Base-by-base conservation (phyloP, 2,888 invertebrate species). In the Keiferia lycopersicella region DNA sequence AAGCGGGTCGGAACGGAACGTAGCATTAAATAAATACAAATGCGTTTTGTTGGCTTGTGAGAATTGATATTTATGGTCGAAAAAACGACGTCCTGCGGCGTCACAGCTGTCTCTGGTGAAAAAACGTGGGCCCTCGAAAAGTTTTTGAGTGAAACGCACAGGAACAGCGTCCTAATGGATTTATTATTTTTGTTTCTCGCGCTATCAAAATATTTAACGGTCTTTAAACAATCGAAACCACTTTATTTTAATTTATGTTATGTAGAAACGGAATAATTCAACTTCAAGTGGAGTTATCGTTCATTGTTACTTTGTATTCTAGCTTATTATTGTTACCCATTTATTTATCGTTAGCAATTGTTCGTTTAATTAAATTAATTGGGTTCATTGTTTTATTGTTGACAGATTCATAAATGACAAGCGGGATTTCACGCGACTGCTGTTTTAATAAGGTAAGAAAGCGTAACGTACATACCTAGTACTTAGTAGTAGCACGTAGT, bases 1-100 rank as follows among this genome's bases (percentile, higher is more conserved):
- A 77, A 76, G 79, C 79, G 78, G 79, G 74, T 77, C 74, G 75
- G 77, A 75, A 80, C 76, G 78, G 30, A 61, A 66, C 64, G 81
- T 82, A 61, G 63, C 66, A 80, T 82, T 86, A 88, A 89, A 89
- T 88, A 88, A 89, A 88, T 88, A 90, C 83, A 86, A 89, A 89
- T 88, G 87, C 79, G 79, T 84, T 83, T 83, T 83, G 84, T 85
- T 83, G 82, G 83, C 79, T 81, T 82, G 84, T 81, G 84, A 80
- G 87, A 88, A 89, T 89, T 90, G 89, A 89, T 90, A 90, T 90
- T 90, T 90, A 90, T 86, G 86, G 80, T 81, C 78, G 79, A 88
- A 88, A 88, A 87, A 87, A 84, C 78, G 83, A 73, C 78, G 76
- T 79, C 88, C 87, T 84, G 82, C 82, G 69, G 87, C 68, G 86